Base-by-base conservation (phyloP, 2,113 vertebrate genomes). In the Chrysemys picta region DNA sequence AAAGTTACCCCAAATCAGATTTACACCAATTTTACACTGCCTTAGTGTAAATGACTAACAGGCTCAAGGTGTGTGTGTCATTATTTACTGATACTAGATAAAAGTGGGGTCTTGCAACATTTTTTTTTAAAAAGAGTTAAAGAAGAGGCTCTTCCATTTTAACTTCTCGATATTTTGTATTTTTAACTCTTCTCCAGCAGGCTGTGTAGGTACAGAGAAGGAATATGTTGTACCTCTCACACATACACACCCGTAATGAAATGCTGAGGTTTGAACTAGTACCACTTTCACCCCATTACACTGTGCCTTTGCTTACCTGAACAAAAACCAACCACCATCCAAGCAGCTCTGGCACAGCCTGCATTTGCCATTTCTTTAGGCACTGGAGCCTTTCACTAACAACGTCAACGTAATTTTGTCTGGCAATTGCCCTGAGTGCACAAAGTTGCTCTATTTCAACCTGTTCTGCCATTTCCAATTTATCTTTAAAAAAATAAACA, bases 401-500 rank as follows among this genome's bases (percentile, higher is more conserved):
- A 80, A 4, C 21, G n/a, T 21, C 82, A 93, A 93, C 5, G n/a
- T 59, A 89, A 97, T 91, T 93, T 86, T 80, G 53, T 52, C 95
- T 21, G n/a, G 69, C 59, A 90, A 80, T 88, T 87, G 92, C 82
- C 85, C 87, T 86, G 80, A 79, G 81, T 78, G 56, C 52, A 80
- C 82, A 87, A 97, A 95, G 94, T 86, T 90, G 84, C 53, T 88
- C 82, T 52, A 76, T 80, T 91, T 95, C 92, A 93, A 85, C 78
- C 57, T 94, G 29, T 91, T 81, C 95, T 93, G 89, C 88, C 86
- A 81, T 89, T 97, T 97, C 91, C 87, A 90, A 96, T 94, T 89
- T 89, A 89, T 53, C 82, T 89, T 81, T 82, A 93, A 89, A 80
- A 94, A 94, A 91, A 89, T 38, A 59, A 94, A 96, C 56, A 94